These are phyloP conservation scores for Rhinella marina DNA, from an alignment of 2,797 vertebrate genomes.

Conservation along the genomic window DNA sequence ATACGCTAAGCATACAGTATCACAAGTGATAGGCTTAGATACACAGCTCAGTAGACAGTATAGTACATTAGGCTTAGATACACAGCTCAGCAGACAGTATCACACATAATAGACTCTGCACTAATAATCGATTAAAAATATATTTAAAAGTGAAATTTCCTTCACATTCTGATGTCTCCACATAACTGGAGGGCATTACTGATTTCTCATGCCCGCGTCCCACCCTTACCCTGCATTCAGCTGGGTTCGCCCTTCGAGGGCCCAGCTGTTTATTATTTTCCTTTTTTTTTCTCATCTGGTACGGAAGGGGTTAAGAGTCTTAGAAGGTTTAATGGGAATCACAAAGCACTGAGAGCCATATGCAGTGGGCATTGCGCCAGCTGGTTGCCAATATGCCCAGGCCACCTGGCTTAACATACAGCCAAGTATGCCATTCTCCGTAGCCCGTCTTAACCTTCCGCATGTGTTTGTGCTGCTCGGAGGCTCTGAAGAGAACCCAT, in stretches of 20 bases:
- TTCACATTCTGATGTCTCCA: background rate
- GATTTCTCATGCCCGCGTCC: background rate
- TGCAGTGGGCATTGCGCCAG: conserved; percentile 88
- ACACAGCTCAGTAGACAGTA: background rate
- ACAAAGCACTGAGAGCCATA: conserved; percentile 88
- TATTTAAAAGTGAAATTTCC: background rate
- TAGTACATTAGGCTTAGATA: background rate
- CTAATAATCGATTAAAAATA: background rate
- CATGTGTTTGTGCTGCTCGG: conserved; percentile 82
- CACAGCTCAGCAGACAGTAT: background rate
- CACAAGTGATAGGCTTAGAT: background rate
- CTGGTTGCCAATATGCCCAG: conserved; percentile 89
- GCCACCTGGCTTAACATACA: conserved; percentile 87
- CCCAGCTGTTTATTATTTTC: background rate
- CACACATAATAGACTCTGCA: background rate
- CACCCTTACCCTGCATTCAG: background rate
- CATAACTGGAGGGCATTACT: background rate
- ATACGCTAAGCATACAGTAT: background rate
- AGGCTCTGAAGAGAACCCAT: conserved; percentile 80
- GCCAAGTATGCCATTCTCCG: conserved; percentile 88
- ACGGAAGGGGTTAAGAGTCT: conserved; percentile 68
- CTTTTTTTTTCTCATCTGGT: background rate
- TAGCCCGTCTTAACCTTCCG: conserved; percentile 83
- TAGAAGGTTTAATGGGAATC: conserved; percentile 80
- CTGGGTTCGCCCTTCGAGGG: background rate